A percentile compares a stretch with the other conserved stretches of the same genome.
These are phyloP conservation scores for Hestina assimilis DNA, from an alignment of 1,140 invertebrate species.

Conservation along the genomic window DNA sequence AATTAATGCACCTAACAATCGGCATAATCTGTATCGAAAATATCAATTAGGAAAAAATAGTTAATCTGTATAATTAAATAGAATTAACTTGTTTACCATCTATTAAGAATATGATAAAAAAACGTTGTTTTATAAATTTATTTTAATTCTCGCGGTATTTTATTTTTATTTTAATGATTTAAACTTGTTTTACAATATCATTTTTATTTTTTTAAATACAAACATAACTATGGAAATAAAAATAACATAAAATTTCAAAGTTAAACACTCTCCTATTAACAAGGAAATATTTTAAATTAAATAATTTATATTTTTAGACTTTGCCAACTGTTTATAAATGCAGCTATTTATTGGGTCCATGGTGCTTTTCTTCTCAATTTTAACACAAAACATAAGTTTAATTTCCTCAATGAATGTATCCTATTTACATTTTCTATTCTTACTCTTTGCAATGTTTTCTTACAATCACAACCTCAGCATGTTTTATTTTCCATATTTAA, in stretches of 20 bases:
- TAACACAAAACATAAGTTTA: not conserved
- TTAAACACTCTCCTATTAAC: not conserved
- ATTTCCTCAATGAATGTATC: constrained; percentile 5
- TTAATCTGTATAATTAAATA: too few relatives aligned
- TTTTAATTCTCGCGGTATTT: too few relatives aligned
- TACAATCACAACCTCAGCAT: constrained; percentile 37
- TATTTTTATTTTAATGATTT: too few relatives aligned
- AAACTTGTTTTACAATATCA: too few relatives aligned
- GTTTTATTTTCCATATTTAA: constrained; percentile 28
- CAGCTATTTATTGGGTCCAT: not conserved
- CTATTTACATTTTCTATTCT: constrained; percentile 37
- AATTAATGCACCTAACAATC: constrained; percentile 9
- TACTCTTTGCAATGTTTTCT: constrained; percentile 77
- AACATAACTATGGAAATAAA: too few relatives aligned
- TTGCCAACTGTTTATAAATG: not conserved
- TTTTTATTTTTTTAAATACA: too few relatives aligned
- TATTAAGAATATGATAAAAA: too few relatives aligned
- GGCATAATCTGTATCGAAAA: not conserved
- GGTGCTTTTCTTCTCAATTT: not conserved
- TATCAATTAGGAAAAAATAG: not conserved
- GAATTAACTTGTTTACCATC: too few relatives aligned
- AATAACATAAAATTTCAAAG: not conserved
- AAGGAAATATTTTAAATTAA: not conserved
- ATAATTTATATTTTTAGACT: too few relatives aligned
- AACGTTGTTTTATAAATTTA: too few relatives aligned